Percentiles rank a stretch among this genome's conserved stretches.
These are phyloP conservation scores for Pollenia amentaria DNA, from an alignment of 2,888 invertebrate species.

Conservation along the genomic window DNA sequence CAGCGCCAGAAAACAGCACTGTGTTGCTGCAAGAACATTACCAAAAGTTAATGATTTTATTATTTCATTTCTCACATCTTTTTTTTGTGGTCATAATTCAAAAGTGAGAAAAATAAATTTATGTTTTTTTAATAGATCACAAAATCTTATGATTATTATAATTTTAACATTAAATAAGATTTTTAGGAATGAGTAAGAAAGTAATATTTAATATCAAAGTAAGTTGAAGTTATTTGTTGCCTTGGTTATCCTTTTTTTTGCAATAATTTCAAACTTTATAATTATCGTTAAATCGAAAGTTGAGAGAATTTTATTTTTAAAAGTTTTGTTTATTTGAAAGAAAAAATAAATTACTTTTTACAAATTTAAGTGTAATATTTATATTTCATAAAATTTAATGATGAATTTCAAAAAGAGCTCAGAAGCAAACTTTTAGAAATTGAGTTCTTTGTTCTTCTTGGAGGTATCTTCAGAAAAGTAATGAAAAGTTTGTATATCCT, in stretches of 20 bases:
- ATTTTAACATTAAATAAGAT: constrained; percentile 43
- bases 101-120: constrained; percentile 18
- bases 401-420: no score
- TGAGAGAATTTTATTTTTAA: constrained; percentile 1
- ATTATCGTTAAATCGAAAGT: constrained; percentile 46
- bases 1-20: not conserved
- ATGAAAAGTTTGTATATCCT: no score
- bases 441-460: no score
- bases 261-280: constrained; percentile 53
- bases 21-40: no score
- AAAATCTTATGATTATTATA: constrained; percentile 33
- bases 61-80: constrained; percentile 2
- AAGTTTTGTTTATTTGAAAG: constrained; percentile 33
- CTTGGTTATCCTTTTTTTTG: constrained; percentile 38
- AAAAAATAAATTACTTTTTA: constrained; percentile 1
- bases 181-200: not conserved
- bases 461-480: no score
- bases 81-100: constrained; percentile 29
- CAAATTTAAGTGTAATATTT: no score
- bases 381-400: no score
- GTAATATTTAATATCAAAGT: constrained; percentile 18
- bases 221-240: constrained; percentile 44
- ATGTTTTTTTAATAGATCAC: constrained; percentile 46
- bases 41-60: constrained; percentile 59
- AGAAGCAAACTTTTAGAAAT: no score